Conservation (phyloP, 2,888 invertebrate species). For the Spilarctia lutea region DNA sequence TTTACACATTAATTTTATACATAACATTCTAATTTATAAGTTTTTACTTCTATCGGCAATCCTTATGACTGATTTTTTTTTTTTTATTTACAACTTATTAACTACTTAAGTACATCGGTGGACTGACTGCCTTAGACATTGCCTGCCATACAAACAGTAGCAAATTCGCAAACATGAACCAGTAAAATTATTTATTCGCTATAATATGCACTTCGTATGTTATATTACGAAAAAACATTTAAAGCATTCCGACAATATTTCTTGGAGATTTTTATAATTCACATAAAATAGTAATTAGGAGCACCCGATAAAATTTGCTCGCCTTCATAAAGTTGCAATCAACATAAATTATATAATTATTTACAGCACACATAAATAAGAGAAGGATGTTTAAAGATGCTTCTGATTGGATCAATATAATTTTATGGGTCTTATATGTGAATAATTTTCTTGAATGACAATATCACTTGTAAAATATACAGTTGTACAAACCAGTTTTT, state of each 20-base stretch:
- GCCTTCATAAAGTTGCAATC: conserved; percentile 58
- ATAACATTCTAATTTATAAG: too few species aligned
- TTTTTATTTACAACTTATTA: too few species aligned
- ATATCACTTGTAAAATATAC: background rate
- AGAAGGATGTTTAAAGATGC: conserved; percentile 42
- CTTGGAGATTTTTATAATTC: conserved; percentile 49
- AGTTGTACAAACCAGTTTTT: background rate
- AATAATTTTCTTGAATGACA: background rate
- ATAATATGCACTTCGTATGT: background rate
- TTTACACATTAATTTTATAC: too few species aligned
- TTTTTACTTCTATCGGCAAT: too few species aligned
- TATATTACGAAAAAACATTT: background rate
- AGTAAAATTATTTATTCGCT: background rate
- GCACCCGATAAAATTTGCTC: conserved; percentile 53
- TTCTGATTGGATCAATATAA: conserved; percentile 30
- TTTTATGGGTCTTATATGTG: conserved; percentile 21
- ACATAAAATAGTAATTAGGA: conserved; percentile 65
- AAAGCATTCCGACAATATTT: conserved; percentile 23
- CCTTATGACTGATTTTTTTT: too few species aligned
- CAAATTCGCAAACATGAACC: background rate
- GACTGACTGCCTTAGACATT: too few species aligned
- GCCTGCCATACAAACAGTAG: background rate
- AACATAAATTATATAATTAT: conserved; percentile 59
- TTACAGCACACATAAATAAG: conserved; percentile 41
- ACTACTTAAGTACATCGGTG: too few species aligned